Conservation (phyloP, 2,888 invertebrate species). For the Xestoiulus laeticollis region DNA sequence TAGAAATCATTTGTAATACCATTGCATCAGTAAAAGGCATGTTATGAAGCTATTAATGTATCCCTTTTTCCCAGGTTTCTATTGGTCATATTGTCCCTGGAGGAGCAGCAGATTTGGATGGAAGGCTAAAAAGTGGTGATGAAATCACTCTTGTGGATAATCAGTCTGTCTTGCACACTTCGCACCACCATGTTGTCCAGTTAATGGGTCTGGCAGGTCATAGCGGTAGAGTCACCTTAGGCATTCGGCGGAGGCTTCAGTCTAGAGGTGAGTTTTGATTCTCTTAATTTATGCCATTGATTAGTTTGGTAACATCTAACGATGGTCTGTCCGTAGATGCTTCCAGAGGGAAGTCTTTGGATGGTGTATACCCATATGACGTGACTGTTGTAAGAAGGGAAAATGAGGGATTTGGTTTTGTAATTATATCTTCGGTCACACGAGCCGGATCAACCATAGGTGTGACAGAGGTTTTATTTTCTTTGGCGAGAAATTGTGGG, state of each 20-base stretch:
- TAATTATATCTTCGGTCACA: conserved; percentile 95
- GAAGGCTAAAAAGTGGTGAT: conserved; percentile 89
- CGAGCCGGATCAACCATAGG: conserved; percentile 90
- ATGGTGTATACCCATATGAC: conserved; percentile 77
- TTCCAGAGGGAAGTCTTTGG: conserved; percentile 40
- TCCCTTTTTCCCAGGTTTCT: conserved; percentile 71
- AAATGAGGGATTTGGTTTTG: conserved; percentile 98
- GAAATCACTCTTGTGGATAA: conserved; percentile 95
- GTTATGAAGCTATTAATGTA: too few relatives aligned
- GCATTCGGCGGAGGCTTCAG: conserved; percentile 72
- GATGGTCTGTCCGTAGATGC: background rate
- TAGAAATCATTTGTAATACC: too few relatives aligned
- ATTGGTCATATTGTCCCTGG: conserved; percentile 97
- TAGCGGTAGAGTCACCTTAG: conserved; percentile 84
- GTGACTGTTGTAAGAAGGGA: conserved; percentile 89
- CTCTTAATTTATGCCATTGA: background rate
- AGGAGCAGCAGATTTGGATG: conserved; percentile 92
- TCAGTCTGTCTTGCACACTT: conserved; percentile 81
- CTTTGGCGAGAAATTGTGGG: background rate
- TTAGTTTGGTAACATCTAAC: background rate
- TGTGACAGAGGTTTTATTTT: conserved; percentile 59
- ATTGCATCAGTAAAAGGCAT: too few relatives aligned
- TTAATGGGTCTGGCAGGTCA: conserved; percentile 89
- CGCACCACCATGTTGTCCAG: conserved; percentile 92
- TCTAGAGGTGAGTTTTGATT: conserved; percentile 57